These are phyloP conservation scores for Heliornis fulica DNA, from an alignment of 2,113 vertebrate genomes.

Conservation along the genomic window DNA sequence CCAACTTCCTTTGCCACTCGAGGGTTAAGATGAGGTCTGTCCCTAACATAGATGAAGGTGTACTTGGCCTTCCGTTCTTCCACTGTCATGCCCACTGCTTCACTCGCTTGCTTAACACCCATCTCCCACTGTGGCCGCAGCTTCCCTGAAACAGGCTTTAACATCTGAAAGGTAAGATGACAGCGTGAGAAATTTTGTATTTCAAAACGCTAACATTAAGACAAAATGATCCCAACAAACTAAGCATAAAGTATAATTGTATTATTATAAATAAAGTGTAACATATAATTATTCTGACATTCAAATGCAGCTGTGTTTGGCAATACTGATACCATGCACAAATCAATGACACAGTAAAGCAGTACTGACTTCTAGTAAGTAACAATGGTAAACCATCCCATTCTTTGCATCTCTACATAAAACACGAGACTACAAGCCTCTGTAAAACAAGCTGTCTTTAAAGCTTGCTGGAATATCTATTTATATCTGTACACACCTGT, in stretches of 20 bases:
- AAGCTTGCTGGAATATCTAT: neutral
- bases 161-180: conserved; percentile 59
- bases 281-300: neutral
- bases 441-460: neutral
- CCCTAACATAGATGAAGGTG: conserved; percentile 84
- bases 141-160: conserved; percentile 84
- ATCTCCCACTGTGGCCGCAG: conserved; percentile 89
- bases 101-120: conserved; percentile 86
- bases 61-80: conserved; percentile 87
- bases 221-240: neutral
- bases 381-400: neutral
- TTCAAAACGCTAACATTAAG: neutral
- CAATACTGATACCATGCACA: neutral
- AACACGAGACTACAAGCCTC: neutral
- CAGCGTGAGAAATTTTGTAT: neutral
- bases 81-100: conserved; percentile 80
- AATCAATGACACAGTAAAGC: neutral
- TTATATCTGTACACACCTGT: neutral
- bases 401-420: neutral
- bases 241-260: neutral
- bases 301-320: neutral
- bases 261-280: neutral
- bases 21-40: conserved; percentile 86
- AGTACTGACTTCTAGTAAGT: neutral
- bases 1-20: conserved; percentile 77